Evolutionary conservation across 2,113 vertebrate genomes (phyloP), one percentile per base, ranked within the genome.

Genomic region (Actenoides lindsayi): DNA sequence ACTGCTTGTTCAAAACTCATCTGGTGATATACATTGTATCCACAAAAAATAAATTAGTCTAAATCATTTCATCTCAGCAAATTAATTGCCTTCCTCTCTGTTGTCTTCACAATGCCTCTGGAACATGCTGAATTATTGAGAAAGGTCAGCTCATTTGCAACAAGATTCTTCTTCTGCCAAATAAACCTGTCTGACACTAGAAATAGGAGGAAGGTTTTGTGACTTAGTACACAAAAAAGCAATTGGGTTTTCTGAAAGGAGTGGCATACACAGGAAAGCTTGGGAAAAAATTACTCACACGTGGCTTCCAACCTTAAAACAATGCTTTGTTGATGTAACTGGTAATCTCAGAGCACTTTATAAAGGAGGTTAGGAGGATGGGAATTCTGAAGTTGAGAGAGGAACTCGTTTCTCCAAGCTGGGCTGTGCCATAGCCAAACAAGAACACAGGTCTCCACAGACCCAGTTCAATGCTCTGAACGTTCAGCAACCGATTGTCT

Each of bases 51-150:
- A 76, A 77, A 85, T 80, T 63, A 76, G 48, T 70, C 53, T 86
- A 90, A 93, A 87, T 86, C 21, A 80, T 57, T 96, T 90, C 41
- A 67, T 39, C 75, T 88, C 50, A 76, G 65, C 86, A 93, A 95
- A 95, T 76, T 80, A 94, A 93, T 91, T 87, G 69, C 56, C 64
- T 89, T 71, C 59, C 24, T 85, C 84, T 73, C 64, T 78, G 54
- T 65, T 86, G 62, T 33, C 63, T 86, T 85, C 76, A 90, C 20
- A 76, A 88, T 73, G 73, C 46, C 46, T 67, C 67, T 70, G 53
- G 63, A 95, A 84, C 62, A 77, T 37, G 20, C 13, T 79, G 51
- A 94, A 93, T 95, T 95, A 91, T 60, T 87, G 41, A 93, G 93
- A 90, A 94, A 88, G 77, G 79, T 88, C 90, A 95, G 50, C 41